Conservation (phyloP, 2,888 invertebrate genomes). For the Peribatodes rhomboidaria region DNA sequence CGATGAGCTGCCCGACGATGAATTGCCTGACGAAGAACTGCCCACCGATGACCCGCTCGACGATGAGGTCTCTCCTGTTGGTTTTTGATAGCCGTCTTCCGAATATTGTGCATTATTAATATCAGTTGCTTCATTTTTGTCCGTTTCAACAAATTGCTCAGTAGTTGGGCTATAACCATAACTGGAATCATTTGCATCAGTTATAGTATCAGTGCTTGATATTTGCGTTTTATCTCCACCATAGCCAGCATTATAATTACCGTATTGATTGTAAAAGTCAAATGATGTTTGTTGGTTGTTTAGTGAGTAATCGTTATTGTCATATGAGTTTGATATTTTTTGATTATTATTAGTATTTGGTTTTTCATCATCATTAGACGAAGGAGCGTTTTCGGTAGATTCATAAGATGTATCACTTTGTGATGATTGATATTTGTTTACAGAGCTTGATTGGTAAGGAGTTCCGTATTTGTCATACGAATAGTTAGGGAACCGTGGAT, state of each 20-base stretch:
- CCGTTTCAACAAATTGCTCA: not conserved
- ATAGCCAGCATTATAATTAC: too few species aligned
- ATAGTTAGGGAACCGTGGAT: not conserved
- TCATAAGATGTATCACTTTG: not conserved
- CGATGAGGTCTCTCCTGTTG: not conserved
- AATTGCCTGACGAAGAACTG: too few species aligned
- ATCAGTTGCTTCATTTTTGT: not conserved
- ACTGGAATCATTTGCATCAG: not conserved
- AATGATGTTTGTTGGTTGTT: not conserved
- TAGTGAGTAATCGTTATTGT: not conserved
- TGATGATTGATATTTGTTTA: not conserved
- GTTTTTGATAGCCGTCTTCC: not conserved
- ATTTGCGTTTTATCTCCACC: not conserved
- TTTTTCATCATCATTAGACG: not conserved
- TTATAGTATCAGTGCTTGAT: not conserved
- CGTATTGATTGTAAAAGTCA: not conserved
- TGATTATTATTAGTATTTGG: not conserved
- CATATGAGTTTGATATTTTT: not conserved
- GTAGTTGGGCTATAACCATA: too few species aligned
- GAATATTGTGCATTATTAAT: not conserved
- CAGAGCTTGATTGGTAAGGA: not conserved
- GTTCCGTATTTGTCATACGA: not conserved
- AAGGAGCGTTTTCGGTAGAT: not conserved
- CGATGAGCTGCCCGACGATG: too few species aligned
- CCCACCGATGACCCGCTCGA: too few species aligned